Base-by-base conservation (phyloP, 1,140 invertebrate genomes). In the Drosophila biarmipes region DNA sequence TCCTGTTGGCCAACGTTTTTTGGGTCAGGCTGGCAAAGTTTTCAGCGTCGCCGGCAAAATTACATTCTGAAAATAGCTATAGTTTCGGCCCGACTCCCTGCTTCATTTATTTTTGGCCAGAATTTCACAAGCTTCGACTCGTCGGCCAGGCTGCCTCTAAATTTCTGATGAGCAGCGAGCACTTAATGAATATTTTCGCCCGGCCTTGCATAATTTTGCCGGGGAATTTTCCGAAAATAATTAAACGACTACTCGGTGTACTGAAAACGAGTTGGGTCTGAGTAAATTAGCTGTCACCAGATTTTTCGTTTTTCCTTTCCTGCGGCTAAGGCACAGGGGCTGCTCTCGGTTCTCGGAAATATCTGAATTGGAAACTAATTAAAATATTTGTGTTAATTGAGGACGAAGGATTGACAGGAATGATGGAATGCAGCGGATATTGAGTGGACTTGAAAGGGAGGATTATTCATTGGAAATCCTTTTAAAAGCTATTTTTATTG, bases 1-100 rank as follows among this genome's bases (percentile, higher is more conserved):
- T 69, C 38, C 43, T 54, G 31, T 31, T 15, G 59, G 56, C 52
- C 80, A 51, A 45, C 43, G 64, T 84, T 84, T 68, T 66, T 79
- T 54, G 80, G 80, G 80, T 84, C 80, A 84, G 75, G 51, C 66
- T 29, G 24, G 40, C n/a, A 68, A 80, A 85, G 71, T 61, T 76
- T 78, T 73, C 34, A 19, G 24, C 72, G 45, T 53, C 73, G 43
- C 58, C 53, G 43, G 42, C 61, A 63, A 84, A 84, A 84, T 84
- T 85, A 84, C 75, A 80, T 85, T 84, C 82, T 84, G 63, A 85
- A 84, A 84, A 84, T 84, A 84, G 62, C 62, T 63, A 51, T 79
- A 73, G 80, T 84, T 84, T 79, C 53, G 46, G 59, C 58, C 66
- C 27, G 29, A 21, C 40, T 21, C 43, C 43, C 45, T 11, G 11